A percentile compares a stretch with the other conserved stretches of the same genome.
phyloP scores from a whole-genome alignment of 2,113 vertebrate genomes.

The Pungitius pungitius region DNA sequence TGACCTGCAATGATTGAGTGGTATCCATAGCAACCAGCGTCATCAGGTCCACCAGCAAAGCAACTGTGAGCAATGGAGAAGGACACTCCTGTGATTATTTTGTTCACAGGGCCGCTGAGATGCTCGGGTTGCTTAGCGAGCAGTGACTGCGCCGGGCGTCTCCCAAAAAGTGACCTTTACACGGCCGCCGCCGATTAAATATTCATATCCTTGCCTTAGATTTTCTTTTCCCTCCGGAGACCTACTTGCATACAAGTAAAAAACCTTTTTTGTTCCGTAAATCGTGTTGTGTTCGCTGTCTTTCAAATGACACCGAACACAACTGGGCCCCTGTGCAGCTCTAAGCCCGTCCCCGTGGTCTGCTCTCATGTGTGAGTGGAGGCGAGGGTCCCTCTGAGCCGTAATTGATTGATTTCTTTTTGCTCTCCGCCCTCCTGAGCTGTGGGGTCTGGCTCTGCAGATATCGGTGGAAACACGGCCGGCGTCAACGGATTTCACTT shows the following conservation, averaged over 20 bases:
- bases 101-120: background rate
- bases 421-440: conserved; percentile 25
- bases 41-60: conserved; percentile 6
- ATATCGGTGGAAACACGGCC: conserved; percentile 29
- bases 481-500: background rate
- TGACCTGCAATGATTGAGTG: conserved; percentile 25
- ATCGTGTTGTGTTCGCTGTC: conserved; percentile 27
- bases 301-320: conserved; percentile 38
- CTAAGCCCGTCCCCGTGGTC: conserved; percentile 2
- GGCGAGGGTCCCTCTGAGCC: background rate
- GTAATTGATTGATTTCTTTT: conserved; percentile 13
- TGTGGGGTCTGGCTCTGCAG: conserved; percentile 1
- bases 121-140: background rate
- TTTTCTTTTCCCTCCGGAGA: conserved; percentile 34
- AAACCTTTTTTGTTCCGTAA: conserved; percentile 14
- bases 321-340: background rate
- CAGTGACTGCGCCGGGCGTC: too few species aligned
- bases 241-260: conserved; percentile 13
- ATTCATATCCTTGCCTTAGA: background rate
- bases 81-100: background rate
- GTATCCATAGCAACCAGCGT: conserved; percentile 36
- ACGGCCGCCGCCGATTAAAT: background rate
- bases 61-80: background rate
- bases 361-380: conserved; percentile 2
- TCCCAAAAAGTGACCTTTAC: background rate